A percentile compares a stretch with the other conserved stretches of the same genome.
Conservation (phyloP, 2,797 vertebrate species). For the Halcyon chelicuti region DNA sequence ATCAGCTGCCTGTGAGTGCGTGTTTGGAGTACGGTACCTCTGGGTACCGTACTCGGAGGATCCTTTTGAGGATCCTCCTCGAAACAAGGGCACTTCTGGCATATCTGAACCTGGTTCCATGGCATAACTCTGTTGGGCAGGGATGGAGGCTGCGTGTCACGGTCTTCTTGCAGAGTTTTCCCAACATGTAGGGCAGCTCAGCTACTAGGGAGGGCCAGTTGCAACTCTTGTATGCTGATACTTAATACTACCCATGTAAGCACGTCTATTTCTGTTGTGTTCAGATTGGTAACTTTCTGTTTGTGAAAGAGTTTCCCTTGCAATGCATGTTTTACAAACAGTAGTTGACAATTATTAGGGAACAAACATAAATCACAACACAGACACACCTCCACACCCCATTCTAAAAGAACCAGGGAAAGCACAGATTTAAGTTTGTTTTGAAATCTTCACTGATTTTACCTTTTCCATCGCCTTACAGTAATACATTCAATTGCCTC, state of each 20-base stretch:
- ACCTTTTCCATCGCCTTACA: neutral
- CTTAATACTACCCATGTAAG: neutral
- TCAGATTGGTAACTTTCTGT: neutral
- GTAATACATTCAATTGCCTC: neutral
- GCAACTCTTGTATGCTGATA: neutral
- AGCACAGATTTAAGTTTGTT: neutral
- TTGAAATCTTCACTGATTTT: neutral
- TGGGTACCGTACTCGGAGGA: too few species aligned
- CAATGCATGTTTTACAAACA: neutral
- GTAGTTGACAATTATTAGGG: neutral
- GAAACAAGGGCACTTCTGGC: neutral
- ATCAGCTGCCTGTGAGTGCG: fast-evolving
- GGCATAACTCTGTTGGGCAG: neutral
- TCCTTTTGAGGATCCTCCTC: neutral
- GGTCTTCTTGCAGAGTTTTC: neutral
- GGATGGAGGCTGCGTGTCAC: neutral
- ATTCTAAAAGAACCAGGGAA: neutral
- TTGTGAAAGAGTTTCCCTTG: neutral
- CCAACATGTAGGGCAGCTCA: neutral
- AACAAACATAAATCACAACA: neutral
- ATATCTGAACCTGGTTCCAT: neutral
- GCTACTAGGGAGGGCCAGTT: neutral
- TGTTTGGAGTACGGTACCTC: neutral
- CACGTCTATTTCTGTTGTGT: neutral
- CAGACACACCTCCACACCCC: too few species aligned